Percentiles rank a stretch among this genome's conserved stretches.
phyloP scores from a whole-genome alignment of 2,888 invertebrate genomes.

The Drosophila mettleri region DNA sequence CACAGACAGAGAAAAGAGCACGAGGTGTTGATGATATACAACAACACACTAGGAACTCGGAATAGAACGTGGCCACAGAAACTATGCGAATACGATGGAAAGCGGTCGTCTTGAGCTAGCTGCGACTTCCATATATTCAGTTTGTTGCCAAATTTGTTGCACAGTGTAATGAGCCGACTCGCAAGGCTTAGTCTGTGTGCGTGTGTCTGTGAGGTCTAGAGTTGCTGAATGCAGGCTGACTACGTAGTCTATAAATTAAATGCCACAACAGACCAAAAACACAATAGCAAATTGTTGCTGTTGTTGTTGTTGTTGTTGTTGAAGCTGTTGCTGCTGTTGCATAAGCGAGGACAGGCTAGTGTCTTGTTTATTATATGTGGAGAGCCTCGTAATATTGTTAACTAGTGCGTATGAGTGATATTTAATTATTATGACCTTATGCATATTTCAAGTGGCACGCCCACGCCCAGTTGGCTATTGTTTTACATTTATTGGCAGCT shows the following conservation, averaged over 20 bases:
- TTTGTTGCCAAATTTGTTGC: conserved; percentile 14
- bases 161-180: conserved; percentile 26
- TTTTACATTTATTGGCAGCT: conserved; percentile 53
- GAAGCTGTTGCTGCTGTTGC: conserved; percentile 51
- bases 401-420: conserved; percentile 70
- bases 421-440: conserved; percentile 66
- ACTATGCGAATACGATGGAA: too few species aligned
- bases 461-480: conserved; percentile 19
- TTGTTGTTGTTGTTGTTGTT: conserved; percentile 19
- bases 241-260: conserved; percentile 64
- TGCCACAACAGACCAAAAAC: conserved; percentile 49
- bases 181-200: background rate
- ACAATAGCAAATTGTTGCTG: conserved; percentile 60
- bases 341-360: conserved; percentile 60
- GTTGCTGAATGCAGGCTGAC: conserved; percentile 32
- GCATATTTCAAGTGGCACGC: conserved; percentile 47
- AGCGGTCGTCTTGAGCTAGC: too few species aligned
- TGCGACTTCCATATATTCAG: too few species aligned
- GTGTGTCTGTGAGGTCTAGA: conserved; percentile 3
- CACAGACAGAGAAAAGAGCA: too few species aligned
- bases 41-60: too few species aligned
- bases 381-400: conserved; percentile 53
- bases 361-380: conserved; percentile 59
- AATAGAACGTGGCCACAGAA: too few species aligned
- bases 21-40: too few species aligned